Conservation (phyloP, 2,797 vertebrate genomes). For the Gila robusta region DNA sequence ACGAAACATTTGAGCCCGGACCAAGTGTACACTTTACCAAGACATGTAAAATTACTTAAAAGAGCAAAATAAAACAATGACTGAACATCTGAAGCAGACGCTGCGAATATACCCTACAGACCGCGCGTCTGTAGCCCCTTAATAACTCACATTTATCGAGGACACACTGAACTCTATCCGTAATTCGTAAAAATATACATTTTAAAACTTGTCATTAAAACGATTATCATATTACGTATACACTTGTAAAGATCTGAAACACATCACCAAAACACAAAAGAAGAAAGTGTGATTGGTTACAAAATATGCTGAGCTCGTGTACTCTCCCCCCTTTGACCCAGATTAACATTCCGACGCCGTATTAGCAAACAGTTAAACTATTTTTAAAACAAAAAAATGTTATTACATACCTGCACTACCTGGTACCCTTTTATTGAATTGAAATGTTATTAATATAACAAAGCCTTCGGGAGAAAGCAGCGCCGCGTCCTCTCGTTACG, state of each 20-base stretch:
- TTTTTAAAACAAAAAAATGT: background rate
- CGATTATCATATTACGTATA: background rate
- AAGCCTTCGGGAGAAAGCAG: too few relatives aligned
- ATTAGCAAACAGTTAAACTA: background rate
- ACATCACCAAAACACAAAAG: background rate
- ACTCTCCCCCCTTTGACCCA: background rate
- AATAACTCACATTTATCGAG: background rate
- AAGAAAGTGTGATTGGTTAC: background rate
- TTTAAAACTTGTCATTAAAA: background rate
- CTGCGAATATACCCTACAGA: background rate
- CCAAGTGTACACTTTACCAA: too few relatives aligned
- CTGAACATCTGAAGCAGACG: background rate
- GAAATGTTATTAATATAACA: background rate
- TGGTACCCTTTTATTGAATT: background rate
- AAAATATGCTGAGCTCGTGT: background rate
- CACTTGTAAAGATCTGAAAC: background rate
- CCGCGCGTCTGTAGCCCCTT: background rate
- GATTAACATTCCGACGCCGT: constrained; percentile 12
- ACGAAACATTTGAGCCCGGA: background rate
- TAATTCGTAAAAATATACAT: background rate
- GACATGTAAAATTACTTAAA: background rate
- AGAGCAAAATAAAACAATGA: background rate
- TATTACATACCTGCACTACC: constrained; percentile 27
- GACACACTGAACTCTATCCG: background rate
- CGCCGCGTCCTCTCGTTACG: background rate